phyloP scores from a whole-genome alignment of 2,797 vertebrate genomes.

The Sylvia borin region DNA sequence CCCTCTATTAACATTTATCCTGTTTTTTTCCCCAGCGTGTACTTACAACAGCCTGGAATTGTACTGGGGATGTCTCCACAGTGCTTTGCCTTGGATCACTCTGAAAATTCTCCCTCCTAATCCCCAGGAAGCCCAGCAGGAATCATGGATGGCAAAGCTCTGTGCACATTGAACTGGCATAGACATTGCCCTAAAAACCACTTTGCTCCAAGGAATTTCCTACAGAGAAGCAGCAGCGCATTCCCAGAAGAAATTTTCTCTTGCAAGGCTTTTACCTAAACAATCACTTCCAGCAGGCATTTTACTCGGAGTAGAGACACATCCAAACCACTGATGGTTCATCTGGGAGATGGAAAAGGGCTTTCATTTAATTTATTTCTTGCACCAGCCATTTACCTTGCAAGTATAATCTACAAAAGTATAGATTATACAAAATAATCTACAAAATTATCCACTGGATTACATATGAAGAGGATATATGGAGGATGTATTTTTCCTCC shows the following conservation, averaged over 20 bases:
- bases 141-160: not conserved
- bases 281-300: not conserved
- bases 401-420: not conserved
- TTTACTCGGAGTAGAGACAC: not conserved
- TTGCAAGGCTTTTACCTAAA: slow-evolving; percentile 17
- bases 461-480: rapidly evolving
- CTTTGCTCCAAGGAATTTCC: not conserved
- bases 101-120: not conserved
- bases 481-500: rapidly evolving
- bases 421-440: no score
- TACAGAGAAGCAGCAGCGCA: not conserved
- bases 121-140: not conserved
- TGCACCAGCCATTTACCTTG: not conserved
- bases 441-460: not conserved
- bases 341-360: not conserved
- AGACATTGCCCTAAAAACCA: not conserved
- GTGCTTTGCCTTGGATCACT: not conserved
- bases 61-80: not conserved
- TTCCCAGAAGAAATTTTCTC: slow-evolving; percentile 24
- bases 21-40: not conserved
- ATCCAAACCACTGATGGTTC: not conserved
- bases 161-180: not conserved
- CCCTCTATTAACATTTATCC: not conserved
- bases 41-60: not conserved
- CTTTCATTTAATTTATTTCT: not conserved